A percentile compares a stretch with the other conserved stretches of the same genome.
phyloP scores from a whole-genome alignment of 92 coral and sea anemone genomes.

The Desmophyllum pertusum region DNA sequence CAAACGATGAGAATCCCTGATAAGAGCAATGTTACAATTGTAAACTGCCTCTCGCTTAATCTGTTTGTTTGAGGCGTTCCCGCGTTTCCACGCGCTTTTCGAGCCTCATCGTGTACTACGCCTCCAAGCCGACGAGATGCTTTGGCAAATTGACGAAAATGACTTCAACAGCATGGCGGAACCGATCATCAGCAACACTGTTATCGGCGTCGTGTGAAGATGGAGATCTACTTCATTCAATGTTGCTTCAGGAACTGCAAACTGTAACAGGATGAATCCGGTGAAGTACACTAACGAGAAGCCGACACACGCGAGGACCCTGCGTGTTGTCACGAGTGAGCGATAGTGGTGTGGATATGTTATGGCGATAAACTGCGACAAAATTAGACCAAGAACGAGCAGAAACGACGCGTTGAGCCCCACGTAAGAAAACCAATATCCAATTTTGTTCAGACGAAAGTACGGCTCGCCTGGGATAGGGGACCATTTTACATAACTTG shows the following conservation, averaged over 20 bases:
- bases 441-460: neutral
- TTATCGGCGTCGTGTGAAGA: conserved; percentile 53
- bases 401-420: neutral
- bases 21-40: conserved; percentile 51
- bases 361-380: conserved; percentile 48
- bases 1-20: conserved; percentile 52
- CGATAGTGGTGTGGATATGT: conserved; percentile 24
- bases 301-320: conserved; percentile 44
- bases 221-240: conserved; percentile 59
- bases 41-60: conserved; percentile 52
- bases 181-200: conserved; percentile 44
- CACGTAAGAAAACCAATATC: neutral
- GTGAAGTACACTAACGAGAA: conserved; percentile 54
- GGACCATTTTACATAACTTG: conserved; percentile 5
- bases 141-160: conserved; percentile 53
- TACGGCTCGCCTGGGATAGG: neutral
- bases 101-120: neutral
- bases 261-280: conserved; percentile 48
- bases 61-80: neutral
- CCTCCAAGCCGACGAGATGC: conserved; percentile 22
- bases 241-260: conserved; percentile 32
- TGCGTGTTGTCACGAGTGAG: conserved; percentile 38
- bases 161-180: conserved; percentile 55
- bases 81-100: neutral
- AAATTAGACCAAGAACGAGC: conserved; percentile 5